These are phyloP conservation scores for Scaptomyza graminum DNA, from an alignment of 1,140 invertebrate genomes.

Conservation along the genomic window DNA sequence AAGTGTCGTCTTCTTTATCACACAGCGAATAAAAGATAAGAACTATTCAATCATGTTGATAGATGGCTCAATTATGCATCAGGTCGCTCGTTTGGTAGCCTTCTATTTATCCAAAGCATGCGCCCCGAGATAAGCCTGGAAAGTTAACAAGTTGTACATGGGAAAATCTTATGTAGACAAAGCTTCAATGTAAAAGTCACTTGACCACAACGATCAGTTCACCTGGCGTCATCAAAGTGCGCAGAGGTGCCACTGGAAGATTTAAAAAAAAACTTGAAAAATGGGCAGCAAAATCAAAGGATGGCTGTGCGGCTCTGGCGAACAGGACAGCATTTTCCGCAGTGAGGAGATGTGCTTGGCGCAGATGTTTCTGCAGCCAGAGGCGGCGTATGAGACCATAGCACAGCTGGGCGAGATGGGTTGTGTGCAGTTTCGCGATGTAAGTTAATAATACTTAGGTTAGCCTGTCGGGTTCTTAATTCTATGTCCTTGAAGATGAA, in stretches of 20 bases:
- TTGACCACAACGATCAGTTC: conserved; percentile 70
- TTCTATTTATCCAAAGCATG: conserved; percentile 62
- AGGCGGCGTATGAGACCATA: conserved; percentile 95
- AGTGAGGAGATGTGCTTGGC: conserved; percentile 94
- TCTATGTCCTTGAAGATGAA: conserved; percentile 86
- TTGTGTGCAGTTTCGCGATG: conserved; percentile 94
- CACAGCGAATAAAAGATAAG: conserved; percentile 48
- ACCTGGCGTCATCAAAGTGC: conserved; percentile 34
- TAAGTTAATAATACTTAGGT: conserved; percentile 85
- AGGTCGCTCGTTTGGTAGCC: conserved; percentile 27
- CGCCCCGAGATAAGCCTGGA: conserved; percentile 54
- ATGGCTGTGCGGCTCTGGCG: conserved; percentile 44
- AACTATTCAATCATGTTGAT: conserved; percentile 60
- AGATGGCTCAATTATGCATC: conserved; percentile 48
- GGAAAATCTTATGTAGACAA: conserved; percentile 15
- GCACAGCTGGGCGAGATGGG: conserved; percentile 94
- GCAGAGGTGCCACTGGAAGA: conserved; percentile 28
- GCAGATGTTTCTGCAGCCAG: conserved; percentile 94
- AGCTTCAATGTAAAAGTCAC: conserved; percentile 56
- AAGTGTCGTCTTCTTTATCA: background rate
- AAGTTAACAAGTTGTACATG: conserved; percentile 49
- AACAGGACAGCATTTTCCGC: conserved; percentile 90
- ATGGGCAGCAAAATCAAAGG: conserved; percentile 41
- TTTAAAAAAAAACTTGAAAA: background rate
- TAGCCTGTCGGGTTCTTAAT: background rate